A percentile compares a stretch with the other conserved stretches of the same genome.
phyloP scores from a whole-genome alignment of 2,113 vertebrate species.

The Erythrolamprus reginae region DNA sequence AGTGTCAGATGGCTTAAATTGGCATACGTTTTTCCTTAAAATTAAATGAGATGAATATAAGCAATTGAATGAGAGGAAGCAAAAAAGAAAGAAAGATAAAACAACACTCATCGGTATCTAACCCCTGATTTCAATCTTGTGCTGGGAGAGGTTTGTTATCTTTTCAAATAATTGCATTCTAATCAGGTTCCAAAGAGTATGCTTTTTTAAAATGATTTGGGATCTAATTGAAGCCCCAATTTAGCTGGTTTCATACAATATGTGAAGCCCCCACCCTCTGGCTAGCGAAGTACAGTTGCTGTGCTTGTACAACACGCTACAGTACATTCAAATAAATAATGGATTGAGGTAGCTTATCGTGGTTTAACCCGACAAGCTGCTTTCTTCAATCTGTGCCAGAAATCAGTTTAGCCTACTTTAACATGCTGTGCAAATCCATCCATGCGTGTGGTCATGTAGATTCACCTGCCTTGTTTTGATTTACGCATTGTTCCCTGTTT shows the following conservation, averaged over 20 bases:
- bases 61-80: neutral
- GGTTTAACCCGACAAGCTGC: neutral
- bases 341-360: neutral
- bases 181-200: neutral
- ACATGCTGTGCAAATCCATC: neutral
- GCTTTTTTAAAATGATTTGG: slow-evolving; percentile 38
- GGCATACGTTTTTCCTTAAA: neutral
- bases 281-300: neutral
- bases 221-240: slow-evolving; percentile 4
- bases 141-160: neutral
- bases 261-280: neutral
- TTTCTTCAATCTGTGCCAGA: neutral
- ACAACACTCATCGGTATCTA: neutral
- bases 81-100: neutral
- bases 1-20: neutral
- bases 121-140: neutral
- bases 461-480: slow-evolving; percentile 11
- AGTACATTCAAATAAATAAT: neutral
- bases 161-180: neutral
- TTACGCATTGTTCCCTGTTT: neutral
- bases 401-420: neutral
- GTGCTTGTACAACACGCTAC: neutral
- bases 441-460: neutral
- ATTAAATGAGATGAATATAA: neutral
- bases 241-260: neutral